Evolutionary conservation across 2,888 invertebrate genomes (phyloP).

Genomic region (Nysson spinosus): DNA sequence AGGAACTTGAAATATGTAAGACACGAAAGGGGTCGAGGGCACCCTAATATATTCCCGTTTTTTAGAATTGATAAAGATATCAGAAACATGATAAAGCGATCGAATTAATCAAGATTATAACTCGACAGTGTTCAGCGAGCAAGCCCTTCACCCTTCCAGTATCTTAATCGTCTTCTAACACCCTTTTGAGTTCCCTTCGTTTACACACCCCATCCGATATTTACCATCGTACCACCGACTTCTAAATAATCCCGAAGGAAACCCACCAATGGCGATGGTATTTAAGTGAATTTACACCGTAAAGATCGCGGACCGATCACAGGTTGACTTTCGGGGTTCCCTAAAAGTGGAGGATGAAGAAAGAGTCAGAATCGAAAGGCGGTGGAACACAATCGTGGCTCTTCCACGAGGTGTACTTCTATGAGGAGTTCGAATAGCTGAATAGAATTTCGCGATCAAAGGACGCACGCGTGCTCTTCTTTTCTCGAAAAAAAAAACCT

Average conservation of each 20-base stretch:
- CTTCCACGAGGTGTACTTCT: conserved; percentile 46
- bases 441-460: conserved; percentile 76
- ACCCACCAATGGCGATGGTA: conserved; percentile 17
- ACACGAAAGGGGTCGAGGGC: neutral
- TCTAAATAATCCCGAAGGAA: neutral
- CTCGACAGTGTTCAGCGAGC: too few relatives aligned
- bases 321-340: conserved; percentile 67
- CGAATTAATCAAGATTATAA: neutral
- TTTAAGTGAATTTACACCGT: conserved; percentile 42
- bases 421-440: conserved; percentile 61
- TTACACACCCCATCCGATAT: conserved; percentile 4
- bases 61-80: neutral
- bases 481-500: too few relatives aligned
- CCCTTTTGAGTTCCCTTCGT: neutral
- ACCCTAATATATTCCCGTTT: neutral
- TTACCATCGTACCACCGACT: too few relatives aligned
- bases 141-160: neutral
- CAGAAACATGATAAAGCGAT: neutral
- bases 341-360: too few relatives aligned
- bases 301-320: conserved; percentile 47
- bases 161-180: neutral
- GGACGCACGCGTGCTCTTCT: conserved; percentile 60
- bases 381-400: conserved; percentile 62
- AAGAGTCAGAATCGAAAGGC: conserved; percentile 54
- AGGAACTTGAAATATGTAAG: neutral